Base-by-base conservation (phyloP, 1,140 invertebrate genomes). In the Reticulitermes speratus region DNA sequence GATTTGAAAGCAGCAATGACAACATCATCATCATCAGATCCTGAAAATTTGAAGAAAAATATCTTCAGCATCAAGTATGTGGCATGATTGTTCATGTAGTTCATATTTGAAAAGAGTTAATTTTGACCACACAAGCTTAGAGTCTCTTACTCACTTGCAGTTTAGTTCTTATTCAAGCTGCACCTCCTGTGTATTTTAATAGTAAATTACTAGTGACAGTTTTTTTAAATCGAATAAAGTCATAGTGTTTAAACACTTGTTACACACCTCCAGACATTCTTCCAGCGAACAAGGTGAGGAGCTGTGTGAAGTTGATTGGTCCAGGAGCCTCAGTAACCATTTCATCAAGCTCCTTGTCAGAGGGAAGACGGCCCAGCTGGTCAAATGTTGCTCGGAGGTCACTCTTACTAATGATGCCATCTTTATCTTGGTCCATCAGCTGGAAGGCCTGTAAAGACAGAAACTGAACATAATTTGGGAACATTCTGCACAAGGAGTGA, bases 391-490 rank as follows among this genome's bases (percentile, higher is more conserved):
- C 96, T 90, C 97, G 96, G 90, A 99, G 94, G 93, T 99, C 98
- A 91, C 95, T 96, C 92, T 98, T 98, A 91, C 96, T 96, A 91
- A 99, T 97, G 92, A 99, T 96, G 89, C 98, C 98, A 92, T 99
- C 98, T 93, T 99, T 98, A 93, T 99, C 97, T 92, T 97, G 96
- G 93, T 99, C 98, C 96, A 99, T 99, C 90, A 99, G 95, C 91
- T 97, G 95, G 96, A 99, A 99, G 90, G 97, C 97, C 97, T 97
- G 85, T 14, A 88, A 75, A 19, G 86, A 83, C n/a, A 87, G 16
- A 3, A 52, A 30, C 6, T 30, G 83, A 16, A 21, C 38, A 38
- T 38, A 38, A 38, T 38, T 38, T 38, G 38, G 38, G 38, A 38
- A 38, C 38, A 38, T 38, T 5, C 38, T 38, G 38, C 38, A 38